A percentile compares a stretch with the other conserved stretches of the same genome.
Evolutionary conservation across 2,888 invertebrate species (phyloP).

Genomic region (Drosophila fungiperda): DNA sequence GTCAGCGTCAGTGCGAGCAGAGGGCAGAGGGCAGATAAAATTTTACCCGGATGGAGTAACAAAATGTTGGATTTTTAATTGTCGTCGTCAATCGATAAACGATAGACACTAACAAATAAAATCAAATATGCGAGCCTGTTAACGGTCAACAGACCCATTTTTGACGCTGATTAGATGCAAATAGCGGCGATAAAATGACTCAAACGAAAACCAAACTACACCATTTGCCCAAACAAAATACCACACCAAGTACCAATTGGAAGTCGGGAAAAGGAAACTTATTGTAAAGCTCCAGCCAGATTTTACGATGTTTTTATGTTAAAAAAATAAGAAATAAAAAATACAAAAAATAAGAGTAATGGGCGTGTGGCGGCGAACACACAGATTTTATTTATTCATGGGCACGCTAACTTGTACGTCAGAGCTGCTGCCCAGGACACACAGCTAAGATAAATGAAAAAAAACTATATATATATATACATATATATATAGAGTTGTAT

Average conservation of each 20-base stretch:
- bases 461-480: not conserved
- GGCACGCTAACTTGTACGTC: conserved; percentile 57
- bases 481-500: conserved; percentile 11
- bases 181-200: conserved; percentile 65
- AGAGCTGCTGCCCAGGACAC: conserved; percentile 25
- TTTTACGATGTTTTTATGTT: conserved; percentile 73
- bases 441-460: conserved; percentile 28
- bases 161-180: conserved; percentile 73
- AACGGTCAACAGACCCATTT: conserved; percentile 49
- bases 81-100: conserved; percentile 41
- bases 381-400: conserved; percentile 71
- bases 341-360: not conserved
- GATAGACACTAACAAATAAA: conserved; percentile 47
- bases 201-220: conserved; percentile 47
- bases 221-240: conserved; percentile 31
- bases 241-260: conserved; percentile 38
- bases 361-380: conserved; percentile 5
- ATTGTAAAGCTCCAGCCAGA: conserved; percentile 54
- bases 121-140: conserved; percentile 53
- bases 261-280: conserved; percentile 34
- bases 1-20: conserved; percentile 18
- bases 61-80: conserved; percentile 53
- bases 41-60: conserved; percentile 5
- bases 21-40: conserved; percentile 17
- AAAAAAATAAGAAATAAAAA: conserved; percentile 25